Conservation (phyloP, 2,113 vertebrate species). For the Rhabdornis inornatus region DNA sequence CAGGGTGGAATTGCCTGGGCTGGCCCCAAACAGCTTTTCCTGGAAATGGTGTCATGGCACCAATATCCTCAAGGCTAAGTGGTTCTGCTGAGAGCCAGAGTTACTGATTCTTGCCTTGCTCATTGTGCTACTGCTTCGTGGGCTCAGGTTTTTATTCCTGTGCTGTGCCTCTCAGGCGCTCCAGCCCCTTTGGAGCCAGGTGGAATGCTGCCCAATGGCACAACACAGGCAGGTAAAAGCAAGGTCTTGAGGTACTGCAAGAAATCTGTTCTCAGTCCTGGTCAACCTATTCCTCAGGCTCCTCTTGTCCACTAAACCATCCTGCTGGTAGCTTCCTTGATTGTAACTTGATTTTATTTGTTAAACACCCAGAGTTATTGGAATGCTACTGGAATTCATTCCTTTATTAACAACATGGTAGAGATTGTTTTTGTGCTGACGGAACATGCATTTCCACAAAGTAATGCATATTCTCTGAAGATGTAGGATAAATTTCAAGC, state of each 20-base stretch:
- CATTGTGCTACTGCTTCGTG: background rate
- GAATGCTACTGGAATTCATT: background rate
- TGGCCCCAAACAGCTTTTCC: background rate
- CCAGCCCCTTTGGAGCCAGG: background rate
- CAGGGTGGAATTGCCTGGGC: constrained; percentile 5
- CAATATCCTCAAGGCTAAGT: background rate
- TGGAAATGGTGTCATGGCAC: background rate
- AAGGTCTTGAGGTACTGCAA: background rate
- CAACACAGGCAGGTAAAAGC: background rate
- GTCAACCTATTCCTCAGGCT: background rate
- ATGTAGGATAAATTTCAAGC: background rate
- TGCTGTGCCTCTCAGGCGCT: background rate
- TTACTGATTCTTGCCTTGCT: background rate
- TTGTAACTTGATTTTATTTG: background rate
- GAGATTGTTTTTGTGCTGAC: background rate
- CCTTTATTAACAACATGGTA: background rate
- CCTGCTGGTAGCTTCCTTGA: background rate
- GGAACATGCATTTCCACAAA: background rate
- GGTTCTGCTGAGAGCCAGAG: background rate
- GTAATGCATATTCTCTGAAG: background rate
- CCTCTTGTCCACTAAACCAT: background rate
- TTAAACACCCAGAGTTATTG: background rate
- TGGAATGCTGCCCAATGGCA: background rate
- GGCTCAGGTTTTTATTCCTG: background rate
- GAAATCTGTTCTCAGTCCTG: background rate